Evolutionary conservation across 2,113 vertebrate species (phyloP).

Genomic region (Rousettus leschenaultii): DNA sequence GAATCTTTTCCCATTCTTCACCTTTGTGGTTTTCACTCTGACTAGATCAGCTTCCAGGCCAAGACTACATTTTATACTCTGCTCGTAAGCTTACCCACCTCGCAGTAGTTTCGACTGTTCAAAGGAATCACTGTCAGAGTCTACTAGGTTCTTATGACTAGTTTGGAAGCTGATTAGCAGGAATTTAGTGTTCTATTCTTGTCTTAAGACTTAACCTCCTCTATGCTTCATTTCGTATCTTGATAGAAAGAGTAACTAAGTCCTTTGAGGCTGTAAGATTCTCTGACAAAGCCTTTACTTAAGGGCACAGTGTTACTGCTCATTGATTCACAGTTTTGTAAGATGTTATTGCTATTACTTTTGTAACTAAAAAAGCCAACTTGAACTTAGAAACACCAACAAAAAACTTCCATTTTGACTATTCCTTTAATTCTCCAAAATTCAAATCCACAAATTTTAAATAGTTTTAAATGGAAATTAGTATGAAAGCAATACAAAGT

Average conservation of each 20-base stretch:
- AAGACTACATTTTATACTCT: conserved; percentile 34
- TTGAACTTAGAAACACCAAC: neutral
- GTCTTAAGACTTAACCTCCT: neutral
- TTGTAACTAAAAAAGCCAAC: neutral
- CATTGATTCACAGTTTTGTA: neutral
- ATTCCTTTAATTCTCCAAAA: neutral
- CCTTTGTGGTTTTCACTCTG: conserved; percentile 4
- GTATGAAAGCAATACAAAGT: neutral
- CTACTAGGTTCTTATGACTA: conserved; percentile 13
- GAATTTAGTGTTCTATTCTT: conserved; percentile 30
- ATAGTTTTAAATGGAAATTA: neutral
- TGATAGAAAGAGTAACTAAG: neutral
- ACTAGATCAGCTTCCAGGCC: conserved; percentile 10
- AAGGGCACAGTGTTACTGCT: neutral
- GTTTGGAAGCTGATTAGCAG: conserved; percentile 35
- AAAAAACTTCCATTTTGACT: neutral
- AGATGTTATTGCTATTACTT: neutral
- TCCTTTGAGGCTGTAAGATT: neutral
- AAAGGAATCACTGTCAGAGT: conserved; percentile 5
- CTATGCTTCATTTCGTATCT: conserved; percentile 21
- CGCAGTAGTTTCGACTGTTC: neutral
- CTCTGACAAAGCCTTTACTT: neutral
- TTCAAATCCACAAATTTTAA: neutral
- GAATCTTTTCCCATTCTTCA: conserved; percentile 41
- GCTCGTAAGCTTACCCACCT: conserved; percentile 59